phyloP scores from a whole-genome alignment of 2,888 invertebrate genomes.

The Sicus ferrugineus region DNA sequence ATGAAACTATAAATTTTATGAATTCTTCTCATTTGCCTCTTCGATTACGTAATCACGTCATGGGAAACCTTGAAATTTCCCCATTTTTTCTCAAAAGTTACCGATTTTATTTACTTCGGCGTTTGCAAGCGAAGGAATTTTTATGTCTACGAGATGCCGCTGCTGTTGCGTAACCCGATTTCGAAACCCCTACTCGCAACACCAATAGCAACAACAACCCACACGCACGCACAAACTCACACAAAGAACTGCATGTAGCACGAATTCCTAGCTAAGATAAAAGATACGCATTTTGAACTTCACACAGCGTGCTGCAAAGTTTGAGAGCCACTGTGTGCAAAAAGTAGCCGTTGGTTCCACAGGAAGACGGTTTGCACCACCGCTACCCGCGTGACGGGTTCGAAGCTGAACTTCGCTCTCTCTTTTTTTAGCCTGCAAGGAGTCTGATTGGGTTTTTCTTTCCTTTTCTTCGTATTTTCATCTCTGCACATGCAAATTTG shows the following conservation, averaged over 20 bases:
- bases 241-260: background rate
- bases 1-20: too few relatives aligned
- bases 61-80: background rate
- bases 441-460: conserved; percentile 1
- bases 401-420: background rate
- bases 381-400: background rate
- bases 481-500: too few relatives aligned
- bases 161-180: conserved; percentile 21
- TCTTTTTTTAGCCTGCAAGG: background rate
- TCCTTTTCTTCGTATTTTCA: too few relatives aligned
- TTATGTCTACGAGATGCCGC: conserved; percentile 6
- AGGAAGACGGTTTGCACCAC: background rate
- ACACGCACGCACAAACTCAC: background rate
- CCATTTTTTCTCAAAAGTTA: too few relatives aligned
- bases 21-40: background rate
- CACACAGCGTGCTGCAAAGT: background rate
- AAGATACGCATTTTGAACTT: conserved; percentile 3
- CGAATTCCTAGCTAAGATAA: background rate
- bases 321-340: conserved; percentile 15
- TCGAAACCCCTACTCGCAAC: conserved; percentile 12
- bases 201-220: conserved; percentile 5
- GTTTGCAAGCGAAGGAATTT: background rate
- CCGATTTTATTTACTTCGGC: background rate
- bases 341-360: background rate
- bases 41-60: background rate